These are phyloP conservation scores for Coregonus clupeaformis DNA, from an alignment of 2,113 vertebrate species.

Conservation along the genomic window DNA sequence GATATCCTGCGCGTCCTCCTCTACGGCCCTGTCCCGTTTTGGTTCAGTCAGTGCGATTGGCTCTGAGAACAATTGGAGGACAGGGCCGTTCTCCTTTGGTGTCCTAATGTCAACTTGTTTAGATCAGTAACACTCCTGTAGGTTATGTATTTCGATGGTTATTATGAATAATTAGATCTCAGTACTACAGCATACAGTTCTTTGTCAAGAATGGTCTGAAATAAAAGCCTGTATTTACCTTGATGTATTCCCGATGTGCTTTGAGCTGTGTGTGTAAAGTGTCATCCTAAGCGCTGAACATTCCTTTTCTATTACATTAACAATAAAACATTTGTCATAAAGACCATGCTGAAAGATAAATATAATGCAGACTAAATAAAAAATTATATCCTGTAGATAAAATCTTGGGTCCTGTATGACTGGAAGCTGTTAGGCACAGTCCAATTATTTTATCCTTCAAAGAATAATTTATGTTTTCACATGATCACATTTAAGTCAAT, in stretches of 20 bases:
- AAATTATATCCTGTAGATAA: neutral
- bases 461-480: no score
- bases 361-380: slow-evolving; percentile 64
- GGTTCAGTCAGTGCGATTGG: slow-evolving; percentile 24
- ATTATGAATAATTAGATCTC: slow-evolving; percentile 59
- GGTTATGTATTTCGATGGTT: slow-evolving; percentile 66
- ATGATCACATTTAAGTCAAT: no score
- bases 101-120: slow-evolving; percentile 45
- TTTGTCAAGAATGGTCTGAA: slow-evolving; percentile 62
- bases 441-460: no score
- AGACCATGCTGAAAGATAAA: slow-evolving; percentile 66
- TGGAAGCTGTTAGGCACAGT: neutral
- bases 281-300: slow-evolving; percentile 56
- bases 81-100: slow-evolving; percentile 37
- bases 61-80: slow-evolving; percentile 34
- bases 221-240: slow-evolving; percentile 67
- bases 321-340: slow-evolving; percentile 44
- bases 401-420: neutral
- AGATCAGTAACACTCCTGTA: slow-evolving; percentile 65
- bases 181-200: slow-evolving; percentile 50
- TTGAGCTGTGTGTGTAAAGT: no score
- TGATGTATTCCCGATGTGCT: slow-evolving; percentile 69
- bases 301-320: no score
- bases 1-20: slow-evolving; percentile 80
- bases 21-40: slow-evolving; percentile 46